phyloP scores from a whole-genome alignment of 2,113 vertebrate species.

The Chaetura pelagica region DNA sequence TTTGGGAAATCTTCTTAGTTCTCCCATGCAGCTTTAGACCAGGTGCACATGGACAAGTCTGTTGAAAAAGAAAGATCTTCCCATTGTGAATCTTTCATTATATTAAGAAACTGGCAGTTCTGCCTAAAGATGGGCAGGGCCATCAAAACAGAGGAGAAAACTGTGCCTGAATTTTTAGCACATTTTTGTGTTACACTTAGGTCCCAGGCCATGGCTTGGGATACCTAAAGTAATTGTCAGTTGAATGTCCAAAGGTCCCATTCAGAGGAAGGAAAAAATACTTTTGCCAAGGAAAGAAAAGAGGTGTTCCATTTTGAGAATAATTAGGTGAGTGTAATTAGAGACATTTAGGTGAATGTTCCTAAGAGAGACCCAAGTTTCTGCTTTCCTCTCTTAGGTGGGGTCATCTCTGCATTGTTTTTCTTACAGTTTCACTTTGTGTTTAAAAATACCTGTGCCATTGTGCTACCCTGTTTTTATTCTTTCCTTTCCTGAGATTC shows the following conservation, averaged over 20 bases:
- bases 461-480: background rate
- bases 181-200: background rate
- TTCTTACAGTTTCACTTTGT: background rate
- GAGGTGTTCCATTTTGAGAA: background rate
- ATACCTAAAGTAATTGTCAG: background rate
- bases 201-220: background rate
- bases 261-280: background rate
- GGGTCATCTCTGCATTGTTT: background rate
- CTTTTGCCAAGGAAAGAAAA: background rate
- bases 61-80: background rate
- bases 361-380: background rate
- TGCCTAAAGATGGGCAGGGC: background rate
- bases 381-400: background rate
- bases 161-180: background rate
- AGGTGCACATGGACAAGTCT: background rate
- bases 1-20: conserved; percentile 18
- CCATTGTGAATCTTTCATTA: background rate
- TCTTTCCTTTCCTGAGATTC: background rate
- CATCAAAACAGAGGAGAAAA: background rate
- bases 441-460: background rate
- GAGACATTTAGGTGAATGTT: background rate
- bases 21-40: background rate
- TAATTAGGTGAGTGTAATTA: background rate
- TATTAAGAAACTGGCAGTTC: background rate
- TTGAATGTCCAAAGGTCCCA: background rate